Base-by-base conservation (phyloP, 2,113 vertebrate genomes). In the Microcebus ravelobensis region DNA sequence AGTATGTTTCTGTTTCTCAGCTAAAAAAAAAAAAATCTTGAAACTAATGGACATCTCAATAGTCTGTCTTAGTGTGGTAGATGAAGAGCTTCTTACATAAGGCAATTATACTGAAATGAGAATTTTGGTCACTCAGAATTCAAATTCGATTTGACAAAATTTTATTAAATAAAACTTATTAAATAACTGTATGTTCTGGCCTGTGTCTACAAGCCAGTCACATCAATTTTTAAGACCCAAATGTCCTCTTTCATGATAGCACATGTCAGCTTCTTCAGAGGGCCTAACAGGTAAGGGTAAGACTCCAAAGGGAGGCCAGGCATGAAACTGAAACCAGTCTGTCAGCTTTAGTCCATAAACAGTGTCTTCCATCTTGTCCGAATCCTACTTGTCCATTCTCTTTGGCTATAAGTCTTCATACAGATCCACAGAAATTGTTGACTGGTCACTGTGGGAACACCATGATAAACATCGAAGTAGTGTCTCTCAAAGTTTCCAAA, bases 151-250 rank as follows among this genome's bases (percentile, higher is more conserved):
- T 90, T 73, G 59, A 52, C 17, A 59, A 39, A 70, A 79, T 50
- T 73, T 68, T 84, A 74, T 88, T 85, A 73, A 77, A 50, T 95
- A 59, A 67, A 87, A 92, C 36, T n/a, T 65, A 80, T 76, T 79
- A 85, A 96, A 77, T 55, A 81, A 57, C 5, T 80, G 3, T 21
- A 23, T 10, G 1, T 76, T 87, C 39, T 81, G 79, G 27, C 48
- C 59, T 88, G 10, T 48, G 12, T 36, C 39, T 81, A 36, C 14
- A 81, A 81, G 67, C 85, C 5, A 71, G 6, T 85, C 36, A 71
- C 23, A 67, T 71, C 14, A 71, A 11, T 65, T 84, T 96, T 90
- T 71, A 87, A 73, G 61, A 76, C 39, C 31, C 27, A 39, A 57
- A 25, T n/a, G 3, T 74, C 50, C 23, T 92, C 13, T 39, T 57